These are phyloP conservation scores for Takifugu rubripes DNA, from an alignment of 2,797 vertebrate genomes.

Conservation along the genomic window DNA sequence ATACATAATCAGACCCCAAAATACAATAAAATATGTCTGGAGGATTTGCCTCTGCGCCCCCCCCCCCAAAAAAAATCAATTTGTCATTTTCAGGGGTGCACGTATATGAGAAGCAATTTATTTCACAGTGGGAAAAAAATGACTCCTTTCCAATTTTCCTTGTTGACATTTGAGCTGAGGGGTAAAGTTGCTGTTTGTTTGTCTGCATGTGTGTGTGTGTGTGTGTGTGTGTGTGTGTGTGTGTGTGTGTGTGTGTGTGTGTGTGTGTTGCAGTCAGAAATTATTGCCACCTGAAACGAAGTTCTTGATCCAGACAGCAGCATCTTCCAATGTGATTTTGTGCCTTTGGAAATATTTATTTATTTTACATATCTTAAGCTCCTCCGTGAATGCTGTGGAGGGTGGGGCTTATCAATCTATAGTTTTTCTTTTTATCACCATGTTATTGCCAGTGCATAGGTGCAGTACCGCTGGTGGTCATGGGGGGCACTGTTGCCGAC, in stretches of 20 bases:
- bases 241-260: neutral
- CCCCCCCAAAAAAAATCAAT: conserved; percentile 72
- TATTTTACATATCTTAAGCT: too few species aligned
- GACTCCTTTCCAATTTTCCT: conserved; percentile 74
- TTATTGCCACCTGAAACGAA: neutral
- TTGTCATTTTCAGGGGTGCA: conserved; percentile 75
- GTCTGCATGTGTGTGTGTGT: conserved; percentile 6
- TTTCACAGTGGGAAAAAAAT: conserved; percentile 75
- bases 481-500: too few species aligned
- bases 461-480: too few species aligned
- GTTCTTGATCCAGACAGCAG: too few species aligned
- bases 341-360: too few species aligned
- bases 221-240: neutral
- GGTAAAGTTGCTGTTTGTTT: conserved; percentile 32
- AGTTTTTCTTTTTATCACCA: too few species aligned
- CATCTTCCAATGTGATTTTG: too few species aligned
- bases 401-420: too few species aligned
- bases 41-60: conserved; percentile 48
- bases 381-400: too few species aligned
- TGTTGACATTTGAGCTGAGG: conserved; percentile 72
- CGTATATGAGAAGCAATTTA: conserved; percentile 77
- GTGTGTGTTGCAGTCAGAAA: neutral
- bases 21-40: conserved; percentile 62
- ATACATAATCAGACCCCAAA: conserved; percentile 54
- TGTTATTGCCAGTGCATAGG: too few species aligned